These are phyloP conservation scores for Lasius platythorax DNA, from an alignment of 2,888 invertebrate species.

Conservation along the genomic window DNA sequence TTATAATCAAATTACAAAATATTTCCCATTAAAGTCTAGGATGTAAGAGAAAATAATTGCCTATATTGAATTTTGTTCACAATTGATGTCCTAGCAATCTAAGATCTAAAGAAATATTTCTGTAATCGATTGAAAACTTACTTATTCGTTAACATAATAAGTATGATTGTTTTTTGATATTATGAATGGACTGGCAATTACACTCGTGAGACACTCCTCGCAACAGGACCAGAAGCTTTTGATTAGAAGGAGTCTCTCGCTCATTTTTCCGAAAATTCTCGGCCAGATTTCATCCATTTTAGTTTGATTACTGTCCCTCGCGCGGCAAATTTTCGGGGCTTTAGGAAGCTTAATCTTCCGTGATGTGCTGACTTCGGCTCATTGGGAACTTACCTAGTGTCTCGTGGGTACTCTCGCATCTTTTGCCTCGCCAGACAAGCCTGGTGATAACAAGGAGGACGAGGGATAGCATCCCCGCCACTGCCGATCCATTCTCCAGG, in stretches of 20 bases:
- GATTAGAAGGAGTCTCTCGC: not conserved
- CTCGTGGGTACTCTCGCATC: conserved; percentile 72
- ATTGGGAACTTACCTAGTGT: conserved; percentile 70
- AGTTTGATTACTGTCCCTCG: conserved; percentile 47
- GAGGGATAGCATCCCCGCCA: conserved; percentile 51
- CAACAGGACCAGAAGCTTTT: conserved; percentile 20
- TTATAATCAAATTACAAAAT: not conserved
- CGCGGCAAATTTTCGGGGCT: conserved; percentile 46
- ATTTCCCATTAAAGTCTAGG: not conserved
- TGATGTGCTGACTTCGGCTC: conserved; percentile 79
- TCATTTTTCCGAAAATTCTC: not conserved
- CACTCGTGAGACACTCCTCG: not conserved
- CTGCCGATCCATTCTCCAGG: conserved; percentile 68
- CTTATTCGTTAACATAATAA: not conserved
- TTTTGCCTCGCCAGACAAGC: conserved; percentile 65
- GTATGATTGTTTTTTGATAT: not conserved
- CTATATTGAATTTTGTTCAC: not conserved
- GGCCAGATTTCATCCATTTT: conserved; percentile 15
- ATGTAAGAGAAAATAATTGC: not conserved
- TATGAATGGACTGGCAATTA: not conserved
- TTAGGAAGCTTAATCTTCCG: conserved; percentile 77
- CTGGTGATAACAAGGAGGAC: conserved; percentile 73
- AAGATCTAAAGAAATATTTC: not conserved
- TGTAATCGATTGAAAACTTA: not conserved
- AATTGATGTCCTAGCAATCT: not conserved